phyloP scores from a whole-genome alignment of 2,797 vertebrate genomes.

The Ambastaia sidthimunki region DNA sequence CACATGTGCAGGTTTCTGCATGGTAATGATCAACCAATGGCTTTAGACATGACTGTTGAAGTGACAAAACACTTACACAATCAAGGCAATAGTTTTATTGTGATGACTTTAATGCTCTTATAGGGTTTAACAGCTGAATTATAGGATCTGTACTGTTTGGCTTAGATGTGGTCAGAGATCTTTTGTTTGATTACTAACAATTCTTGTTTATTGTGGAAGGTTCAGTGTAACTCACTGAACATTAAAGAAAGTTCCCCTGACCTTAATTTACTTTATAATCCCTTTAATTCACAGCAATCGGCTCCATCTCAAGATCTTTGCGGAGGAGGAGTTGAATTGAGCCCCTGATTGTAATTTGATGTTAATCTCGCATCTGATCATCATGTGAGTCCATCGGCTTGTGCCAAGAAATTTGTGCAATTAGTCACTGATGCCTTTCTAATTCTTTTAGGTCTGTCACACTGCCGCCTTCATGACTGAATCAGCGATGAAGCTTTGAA shows the following conservation, averaged over 20 bases:
- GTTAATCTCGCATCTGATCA: slow-evolving; percentile 34
- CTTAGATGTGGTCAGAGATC: not conserved
- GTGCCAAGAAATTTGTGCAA: slow-evolving; percentile 26
- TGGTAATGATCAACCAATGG: not conserved
- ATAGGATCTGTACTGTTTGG: not conserved
- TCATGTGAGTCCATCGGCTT: slow-evolving; percentile 24
- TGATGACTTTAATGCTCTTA: slow-evolving; percentile 13
- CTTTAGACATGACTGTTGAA: slow-evolving; percentile 9
- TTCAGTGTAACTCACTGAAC: not conserved
- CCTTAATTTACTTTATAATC: slow-evolving; percentile 11
- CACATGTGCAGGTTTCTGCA: slow-evolving; percentile 1
- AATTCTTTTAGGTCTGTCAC: slow-evolving; percentile 32
- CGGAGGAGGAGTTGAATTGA: slow-evolving; percentile 7
- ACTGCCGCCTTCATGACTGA: slow-evolving; percentile 1
- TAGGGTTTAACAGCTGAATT: too few species aligned
- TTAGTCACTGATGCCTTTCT: slow-evolving; percentile 36
- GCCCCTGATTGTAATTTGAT: slow-evolving; percentile 33
- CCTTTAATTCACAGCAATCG: slow-evolving; percentile 13
- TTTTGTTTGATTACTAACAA: slow-evolving; percentile 3
- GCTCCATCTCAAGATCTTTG: not conserved
- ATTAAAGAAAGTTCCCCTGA: not conserved
- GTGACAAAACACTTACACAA: slow-evolving; percentile 4
- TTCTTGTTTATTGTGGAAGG: not conserved
- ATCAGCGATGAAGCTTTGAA: slow-evolving; percentile 5
- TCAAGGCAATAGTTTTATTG: slow-evolving; percentile 10